A percentile compares a stretch with the other conserved stretches of the same genome.
Conservation (phyloP, 2,888 invertebrate species). For the Heterodera filipjevi region DNA sequence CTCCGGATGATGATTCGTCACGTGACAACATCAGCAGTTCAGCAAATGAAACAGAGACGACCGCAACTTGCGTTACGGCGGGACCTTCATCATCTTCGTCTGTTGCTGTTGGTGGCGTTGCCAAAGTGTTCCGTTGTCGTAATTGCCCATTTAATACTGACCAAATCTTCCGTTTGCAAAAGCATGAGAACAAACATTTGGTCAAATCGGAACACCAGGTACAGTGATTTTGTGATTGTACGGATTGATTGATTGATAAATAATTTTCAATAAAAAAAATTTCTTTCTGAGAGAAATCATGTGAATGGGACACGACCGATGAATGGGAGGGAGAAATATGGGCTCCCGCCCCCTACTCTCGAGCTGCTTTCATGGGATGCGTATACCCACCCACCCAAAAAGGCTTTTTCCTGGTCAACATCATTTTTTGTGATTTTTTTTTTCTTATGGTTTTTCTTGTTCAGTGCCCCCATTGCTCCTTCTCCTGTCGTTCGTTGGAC, state of each 20-base stretch:
- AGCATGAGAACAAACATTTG: conserved; percentile 36
- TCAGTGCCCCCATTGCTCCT: conserved; percentile 34
- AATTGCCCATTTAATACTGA: conserved; percentile 29
- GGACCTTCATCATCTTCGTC: background rate
- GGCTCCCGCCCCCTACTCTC: too few species aligned
- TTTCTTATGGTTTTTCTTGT: conserved; percentile 1
- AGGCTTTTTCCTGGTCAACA: too few species aligned
- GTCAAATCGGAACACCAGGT: conserved; percentile 35
- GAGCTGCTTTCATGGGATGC: too few species aligned
- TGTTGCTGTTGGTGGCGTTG: background rate
- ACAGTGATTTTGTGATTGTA: background rate
- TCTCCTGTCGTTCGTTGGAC: conserved; percentile 34
- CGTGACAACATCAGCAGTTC: too few species aligned
- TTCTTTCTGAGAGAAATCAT: background rate
- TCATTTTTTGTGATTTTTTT: background rate
- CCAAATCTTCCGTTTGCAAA: conserved; percentile 30
- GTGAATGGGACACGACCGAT: too few species aligned
- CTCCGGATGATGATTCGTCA: too few species aligned
- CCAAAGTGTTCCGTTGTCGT: conserved; percentile 20
- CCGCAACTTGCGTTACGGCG: too few species aligned
- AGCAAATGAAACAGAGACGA: too few species aligned
- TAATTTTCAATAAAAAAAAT: too few species aligned
- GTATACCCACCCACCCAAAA: too few species aligned
- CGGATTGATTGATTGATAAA: background rate
- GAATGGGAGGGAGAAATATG: too few species aligned